Evolutionary conservation across 2,113 vertebrate genomes (phyloP).

Genomic region (Crotalus helleri): DNA sequence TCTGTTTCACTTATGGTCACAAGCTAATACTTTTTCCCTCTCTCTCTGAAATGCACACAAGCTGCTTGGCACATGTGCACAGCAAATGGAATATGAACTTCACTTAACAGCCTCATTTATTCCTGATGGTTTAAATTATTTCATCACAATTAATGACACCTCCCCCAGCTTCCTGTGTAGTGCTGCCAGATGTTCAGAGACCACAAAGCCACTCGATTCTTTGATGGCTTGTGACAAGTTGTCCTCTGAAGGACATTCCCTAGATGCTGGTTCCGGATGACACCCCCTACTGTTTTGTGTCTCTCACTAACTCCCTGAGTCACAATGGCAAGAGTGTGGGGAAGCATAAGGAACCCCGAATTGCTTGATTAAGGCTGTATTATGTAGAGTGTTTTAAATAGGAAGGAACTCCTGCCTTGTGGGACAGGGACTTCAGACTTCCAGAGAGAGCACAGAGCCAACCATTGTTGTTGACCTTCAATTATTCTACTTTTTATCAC

Average conservation of each 20-base stretch:
- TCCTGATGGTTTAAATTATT: conserved; percentile 99
- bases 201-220: conserved; percentile 83
- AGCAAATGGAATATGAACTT: conserved; percentile 86
- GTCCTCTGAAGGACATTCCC: conserved; percentile 91
- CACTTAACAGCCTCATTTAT: conserved; percentile 97
- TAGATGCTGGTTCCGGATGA: conserved; percentile 70
- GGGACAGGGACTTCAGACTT: conserved; percentile 47
- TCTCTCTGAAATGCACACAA: conserved; percentile 66
- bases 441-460: conserved; percentile 14
- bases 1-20: conserved; percentile 76
- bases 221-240: conserved; percentile 85
- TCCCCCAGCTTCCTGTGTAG: conserved; percentile 86
- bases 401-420: conserved; percentile 47
- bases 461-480: conserved; percentile 37
- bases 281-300: conserved; percentile 77
- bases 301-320: conserved; percentile 69
- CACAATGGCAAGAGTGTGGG: conserved; percentile 64
- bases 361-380: conserved; percentile 64
- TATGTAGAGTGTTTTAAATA: conserved; percentile 51
- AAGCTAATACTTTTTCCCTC: conserved; percentile 70
- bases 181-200: conserved; percentile 96
- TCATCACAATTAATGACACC: conserved; percentile 99
- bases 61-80: conserved; percentile 80
- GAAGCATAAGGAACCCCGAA: conserved; percentile 65
- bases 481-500: conserved; percentile 4